Conservation (phyloP, 2,888 invertebrate species). For the Caenorhabditis uteleia region DNA sequence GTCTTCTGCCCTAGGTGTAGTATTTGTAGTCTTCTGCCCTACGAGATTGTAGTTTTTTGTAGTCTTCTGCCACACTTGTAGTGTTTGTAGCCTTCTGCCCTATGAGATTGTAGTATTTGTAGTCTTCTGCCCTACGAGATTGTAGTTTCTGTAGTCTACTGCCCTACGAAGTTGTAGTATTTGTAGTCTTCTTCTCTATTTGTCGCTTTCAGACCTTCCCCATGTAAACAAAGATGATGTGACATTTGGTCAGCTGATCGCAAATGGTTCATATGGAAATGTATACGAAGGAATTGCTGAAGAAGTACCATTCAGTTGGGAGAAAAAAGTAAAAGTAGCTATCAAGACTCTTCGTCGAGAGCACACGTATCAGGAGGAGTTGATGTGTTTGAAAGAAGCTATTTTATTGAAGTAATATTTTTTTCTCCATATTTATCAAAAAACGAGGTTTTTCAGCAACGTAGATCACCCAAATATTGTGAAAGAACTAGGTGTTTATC, state of each 20-base stretch:
- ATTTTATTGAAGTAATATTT: conserved; percentile 85
- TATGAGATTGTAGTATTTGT: too few relatives aligned
- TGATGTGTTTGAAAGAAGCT: conserved; percentile 94
- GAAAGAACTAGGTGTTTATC: conserved; percentile 88
- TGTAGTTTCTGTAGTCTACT: too few relatives aligned
- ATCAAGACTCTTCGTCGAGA: conserved; percentile 78
- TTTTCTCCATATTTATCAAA: conserved; percentile 6
- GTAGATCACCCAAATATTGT: conserved; percentile 95
- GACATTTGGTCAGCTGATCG: conserved; percentile 85
- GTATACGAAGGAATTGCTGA: conserved; percentile 90
- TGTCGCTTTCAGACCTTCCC: conserved; percentile 77
- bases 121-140: too few relatives aligned
- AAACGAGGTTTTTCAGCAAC: conserved; percentile 74
- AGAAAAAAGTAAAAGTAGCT: conserved; percentile 81
- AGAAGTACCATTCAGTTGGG: conserved; percentile 75
- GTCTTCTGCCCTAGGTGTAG: too few relatives aligned
- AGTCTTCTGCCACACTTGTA: too few relatives aligned
- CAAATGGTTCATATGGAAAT: conserved; percentile 95
- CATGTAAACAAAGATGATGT: conserved; percentile 87
- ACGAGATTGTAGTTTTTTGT: too few relatives aligned
- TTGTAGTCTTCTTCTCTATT: too few relatives aligned
- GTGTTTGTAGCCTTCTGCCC: too few relatives aligned
- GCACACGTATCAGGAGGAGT: conserved; percentile 76
- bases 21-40: too few relatives aligned
- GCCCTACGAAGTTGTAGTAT: too few relatives aligned